Evolutionary conservation across 2,888 invertebrate genomes (phyloP), one percentile per base, ranked within the genome.

Genomic region (Nyleta sp.): DNA sequence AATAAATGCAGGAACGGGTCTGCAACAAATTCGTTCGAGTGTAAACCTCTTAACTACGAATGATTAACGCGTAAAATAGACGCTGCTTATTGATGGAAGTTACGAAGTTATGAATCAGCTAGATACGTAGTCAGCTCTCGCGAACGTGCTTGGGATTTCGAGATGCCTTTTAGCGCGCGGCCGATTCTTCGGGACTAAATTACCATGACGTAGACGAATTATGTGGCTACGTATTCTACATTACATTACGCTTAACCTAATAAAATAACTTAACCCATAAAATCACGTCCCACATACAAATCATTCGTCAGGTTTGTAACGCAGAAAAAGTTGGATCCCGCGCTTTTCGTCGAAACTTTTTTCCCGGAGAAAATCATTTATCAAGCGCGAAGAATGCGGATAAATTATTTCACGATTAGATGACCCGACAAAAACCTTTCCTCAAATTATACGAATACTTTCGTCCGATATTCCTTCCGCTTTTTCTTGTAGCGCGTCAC

Each of bases 121-220:
- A 55, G 55, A 55, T 68, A 70, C 42, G 35, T 75, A 67, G 38
- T 38, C 44, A 52, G 38, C 52, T 22, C 35, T 18, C 20, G 60
- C 38, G 53, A 67, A 67, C 74, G 74, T 74, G 74, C 60, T 24
- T 15, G 18, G 74, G 74, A 74, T 74, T 59, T 67, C 53, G 67
- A 67, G 60, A 53, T 53, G 31, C 60, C 64, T 73, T 73, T 65
- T 62, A 65, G 59, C 52, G 13, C 31, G 13, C n/a, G 42, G 67
- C 44, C 22, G 44, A 60, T 74, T 74, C 53, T 67, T 67, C 57
- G 44, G 5, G 33, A 59, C 55, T 65, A 73, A 73, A 65, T 65
- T 73, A 65, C 33, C 31, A 65, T 59, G 73, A 59, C 73, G 44
- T 65, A 38, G 62, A 73, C 57, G 42, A 73, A 59, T 65, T 59